Conservation (phyloP, 64 coral and sea anemone genomes). For the Trachythela sp. region DNA sequence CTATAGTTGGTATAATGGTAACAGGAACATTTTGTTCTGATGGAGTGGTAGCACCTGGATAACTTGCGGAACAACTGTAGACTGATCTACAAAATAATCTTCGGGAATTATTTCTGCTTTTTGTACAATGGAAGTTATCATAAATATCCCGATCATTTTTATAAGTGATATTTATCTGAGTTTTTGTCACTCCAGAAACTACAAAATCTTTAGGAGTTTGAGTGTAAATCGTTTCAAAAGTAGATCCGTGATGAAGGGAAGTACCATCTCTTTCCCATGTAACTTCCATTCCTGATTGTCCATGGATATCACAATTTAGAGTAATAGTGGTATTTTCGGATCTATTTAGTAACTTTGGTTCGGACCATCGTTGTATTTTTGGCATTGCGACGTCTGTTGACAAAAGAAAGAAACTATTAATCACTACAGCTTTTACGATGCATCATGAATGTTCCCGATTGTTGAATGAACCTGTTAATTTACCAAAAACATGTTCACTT, state of each 20-base stretch:
- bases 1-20: not conserved
- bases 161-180: not conserved
- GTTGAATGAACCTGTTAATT: too few relatives aligned
- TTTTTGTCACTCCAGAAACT: not conserved
- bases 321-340: not conserved
- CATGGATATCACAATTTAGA: not conserved
- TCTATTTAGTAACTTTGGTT: not conserved
- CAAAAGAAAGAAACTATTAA: not conserved
- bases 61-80: not conserved
- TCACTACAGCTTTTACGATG: too few relatives aligned
- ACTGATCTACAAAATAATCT: not conserved
- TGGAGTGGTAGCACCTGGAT: not conserved
- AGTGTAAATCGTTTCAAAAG: not conserved
- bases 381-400: not conserved
- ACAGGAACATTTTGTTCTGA: not conserved
- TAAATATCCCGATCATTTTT: not conserved
- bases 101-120: not conserved
- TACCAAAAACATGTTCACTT: too few relatives aligned
- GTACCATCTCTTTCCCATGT: not conserved
- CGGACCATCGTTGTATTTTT: not conserved
- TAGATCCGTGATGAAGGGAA: not conserved
- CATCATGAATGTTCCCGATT: too few relatives aligned
- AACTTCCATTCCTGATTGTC: not conserved
- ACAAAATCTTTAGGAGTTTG: not conserved
- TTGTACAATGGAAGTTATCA: not conserved